phyloP scores from a whole-genome alignment of 2,113 vertebrate genomes.

The Toxotes chatareus region DNA sequence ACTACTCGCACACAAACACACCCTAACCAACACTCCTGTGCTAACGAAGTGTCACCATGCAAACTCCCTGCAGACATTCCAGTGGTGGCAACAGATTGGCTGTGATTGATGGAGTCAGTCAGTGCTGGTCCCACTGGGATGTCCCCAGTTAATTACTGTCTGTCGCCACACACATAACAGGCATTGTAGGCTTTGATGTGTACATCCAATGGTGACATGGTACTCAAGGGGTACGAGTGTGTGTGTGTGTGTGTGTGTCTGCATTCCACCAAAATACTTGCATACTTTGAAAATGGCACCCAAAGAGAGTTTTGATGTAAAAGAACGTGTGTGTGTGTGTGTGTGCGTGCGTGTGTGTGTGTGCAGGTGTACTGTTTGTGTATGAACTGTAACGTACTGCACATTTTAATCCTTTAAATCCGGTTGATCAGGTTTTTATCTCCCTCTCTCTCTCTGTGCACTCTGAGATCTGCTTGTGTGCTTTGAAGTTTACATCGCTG shows the following conservation, averaged over 20 bases:
- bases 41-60: conserved; percentile 44
- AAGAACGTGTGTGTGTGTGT: conserved; percentile 10
- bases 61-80: conserved; percentile 75
- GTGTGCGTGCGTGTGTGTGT: conserved; percentile 1
- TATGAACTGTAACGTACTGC: background rate
- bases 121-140: conserved; percentile 73
- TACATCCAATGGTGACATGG: conserved; percentile 57
- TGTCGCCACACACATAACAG: conserved; percentile 71
- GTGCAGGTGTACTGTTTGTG: conserved; percentile 23
- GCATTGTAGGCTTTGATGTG: conserved; percentile 69
- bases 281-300: conserved; percentile 32
- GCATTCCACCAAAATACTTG: conserved; percentile 34
- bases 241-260: conserved; percentile 15
- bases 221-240: conserved; percentile 34
- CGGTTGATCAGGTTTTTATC: conserved; percentile 6
- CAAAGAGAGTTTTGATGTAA: conserved; percentile 20
- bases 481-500: conserved; percentile 35
- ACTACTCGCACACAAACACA: conserved; percentile 33
- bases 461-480: background rate
- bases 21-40: background rate
- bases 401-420: background rate
- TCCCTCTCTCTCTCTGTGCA: background rate
- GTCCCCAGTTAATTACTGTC: conserved; percentile 78
- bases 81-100: conserved; percentile 65
- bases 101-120: conserved; percentile 77